Conservation (phyloP, 1,140 invertebrate species). For the Zaprionus lachaisei region DNA sequence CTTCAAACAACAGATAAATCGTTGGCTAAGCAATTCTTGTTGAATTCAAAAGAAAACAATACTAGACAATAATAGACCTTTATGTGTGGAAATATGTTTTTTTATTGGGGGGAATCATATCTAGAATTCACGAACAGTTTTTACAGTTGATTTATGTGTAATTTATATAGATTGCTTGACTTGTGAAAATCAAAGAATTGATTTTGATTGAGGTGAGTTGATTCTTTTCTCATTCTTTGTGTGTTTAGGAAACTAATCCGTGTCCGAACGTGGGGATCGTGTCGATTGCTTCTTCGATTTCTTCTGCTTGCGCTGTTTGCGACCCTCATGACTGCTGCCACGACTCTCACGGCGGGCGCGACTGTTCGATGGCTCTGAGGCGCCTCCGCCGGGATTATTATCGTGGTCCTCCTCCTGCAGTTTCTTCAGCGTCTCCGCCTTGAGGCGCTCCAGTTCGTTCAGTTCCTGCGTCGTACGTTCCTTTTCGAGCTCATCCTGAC, state of each 20-base stretch:
- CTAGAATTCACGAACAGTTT: slow-evolving; percentile 45
- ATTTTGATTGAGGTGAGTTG: slow-evolving; percentile 19
- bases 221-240: not conserved
- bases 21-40: not conserved
- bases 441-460: slow-evolving; percentile 77
- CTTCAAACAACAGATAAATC: not conserved
- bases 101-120: slow-evolving; percentile 61
- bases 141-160: slow-evolving; percentile 56
- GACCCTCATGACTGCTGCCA: slow-evolving; percentile 65
- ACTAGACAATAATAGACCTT: not conserved
- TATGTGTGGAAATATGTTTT: slow-evolving; percentile 20
- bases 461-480: slow-evolving; percentile 76
- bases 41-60: not conserved
- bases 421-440: slow-evolving; percentile 76
- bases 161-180: slow-evolving; percentile 31
- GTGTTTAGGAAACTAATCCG: slow-evolving; percentile 50
- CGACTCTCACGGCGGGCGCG: slow-evolving; percentile 48
- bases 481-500: slow-evolving; percentile 77
- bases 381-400: not conserved
- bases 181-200: slow-evolving; percentile 28
- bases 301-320: slow-evolving; percentile 85
- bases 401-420: slow-evolving; percentile 73
- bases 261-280: slow-evolving; percentile 52
- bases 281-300: slow-evolving; percentile 83
- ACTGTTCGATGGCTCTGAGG: slow-evolving; percentile 28